These are phyloP conservation scores for Coenonympha glycerion DNA, from an alignment of 2,888 invertebrate genomes.

Conservation along the genomic window DNA sequence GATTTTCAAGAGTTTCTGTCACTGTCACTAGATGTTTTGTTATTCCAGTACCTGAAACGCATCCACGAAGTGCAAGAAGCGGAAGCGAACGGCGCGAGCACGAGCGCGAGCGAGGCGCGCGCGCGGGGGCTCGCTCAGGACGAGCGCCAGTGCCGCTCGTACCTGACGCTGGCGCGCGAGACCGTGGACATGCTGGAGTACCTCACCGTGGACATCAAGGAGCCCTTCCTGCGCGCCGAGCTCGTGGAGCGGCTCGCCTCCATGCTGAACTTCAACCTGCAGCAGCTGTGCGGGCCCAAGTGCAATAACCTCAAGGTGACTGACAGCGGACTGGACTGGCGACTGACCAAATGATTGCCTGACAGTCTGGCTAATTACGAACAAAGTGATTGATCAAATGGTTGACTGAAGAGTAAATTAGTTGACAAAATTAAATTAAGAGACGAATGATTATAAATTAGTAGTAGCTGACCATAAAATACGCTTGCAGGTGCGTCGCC, in stretches of 20 bases:
- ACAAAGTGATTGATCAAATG: too few species aligned
- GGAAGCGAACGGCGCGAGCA: constrained; percentile 77
- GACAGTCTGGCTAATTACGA: too few species aligned
- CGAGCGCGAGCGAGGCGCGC: constrained; percentile 78
- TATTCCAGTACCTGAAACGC: constrained; percentile 91
- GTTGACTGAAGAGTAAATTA: too few species aligned
- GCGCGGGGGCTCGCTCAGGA: constrained; percentile 86
- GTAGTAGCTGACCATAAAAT: too few species aligned
- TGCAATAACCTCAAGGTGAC: constrained; percentile 89
- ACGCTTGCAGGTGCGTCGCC: too few species aligned
- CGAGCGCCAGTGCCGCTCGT: constrained; percentile 89
- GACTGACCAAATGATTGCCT: neutral
- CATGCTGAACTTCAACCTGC: constrained; percentile 98
- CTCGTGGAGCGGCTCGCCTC: constrained; percentile 95
- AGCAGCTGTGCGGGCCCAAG: constrained; percentile 96
- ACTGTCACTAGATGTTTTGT: too few species aligned
- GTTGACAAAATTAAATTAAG: too few species aligned
- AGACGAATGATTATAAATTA: too few species aligned
- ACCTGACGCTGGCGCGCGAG: constrained; percentile 91
- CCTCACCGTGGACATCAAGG: constrained; percentile 93
- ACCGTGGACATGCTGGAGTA: constrained; percentile 99
- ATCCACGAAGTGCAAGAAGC: constrained; percentile 91
- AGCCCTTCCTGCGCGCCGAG: constrained; percentile 95
- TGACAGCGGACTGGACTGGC: neutral
- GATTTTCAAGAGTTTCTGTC: too few species aligned